Evolutionary conservation across 2,888 invertebrate species (phyloP).

Genomic region (Thysanoteuthis rhombus): DNA sequence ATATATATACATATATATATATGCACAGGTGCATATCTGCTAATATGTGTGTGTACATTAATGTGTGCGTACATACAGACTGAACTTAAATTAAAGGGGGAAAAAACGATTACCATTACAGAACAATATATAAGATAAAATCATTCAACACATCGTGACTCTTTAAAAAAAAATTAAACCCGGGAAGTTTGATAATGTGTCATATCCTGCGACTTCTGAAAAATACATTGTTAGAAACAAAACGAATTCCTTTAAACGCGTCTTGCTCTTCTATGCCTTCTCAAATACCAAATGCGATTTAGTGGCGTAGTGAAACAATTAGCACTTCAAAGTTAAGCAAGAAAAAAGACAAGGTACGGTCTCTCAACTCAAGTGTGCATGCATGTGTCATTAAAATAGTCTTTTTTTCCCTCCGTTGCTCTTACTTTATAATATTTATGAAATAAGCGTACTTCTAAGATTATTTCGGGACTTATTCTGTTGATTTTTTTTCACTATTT

Average conservation of each 20-base stretch:
- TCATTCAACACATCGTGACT: too few species aligned
- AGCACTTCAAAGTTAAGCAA: background rate
- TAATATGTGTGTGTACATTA: too few species aligned
- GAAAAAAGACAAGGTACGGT: background rate
- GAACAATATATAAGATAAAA: background rate
- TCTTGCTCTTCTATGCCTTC: too few species aligned
- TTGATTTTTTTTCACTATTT: background rate
- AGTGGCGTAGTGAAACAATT: too few species aligned
- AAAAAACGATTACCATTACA: background rate
- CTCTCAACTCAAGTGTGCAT: background rate
- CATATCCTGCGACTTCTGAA: too few species aligned
- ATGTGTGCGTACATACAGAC: background rate
- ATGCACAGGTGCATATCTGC: background rate
- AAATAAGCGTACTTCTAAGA: background rate
- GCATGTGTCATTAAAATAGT: background rate
- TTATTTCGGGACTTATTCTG: background rate
- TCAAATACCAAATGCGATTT: too few species aligned
- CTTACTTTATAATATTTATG: background rate
- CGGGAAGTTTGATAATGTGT: too few species aligned
- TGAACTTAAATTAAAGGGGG: background rate
- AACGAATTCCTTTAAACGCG: background rate
- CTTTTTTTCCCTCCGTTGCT: background rate
- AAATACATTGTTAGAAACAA: background rate
- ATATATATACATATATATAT: background rate
- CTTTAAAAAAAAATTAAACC: too few species aligned